phyloP scores from a whole-genome alignment of 2,113 vertebrate genomes.

The Pterocles gutturalis region DNA sequence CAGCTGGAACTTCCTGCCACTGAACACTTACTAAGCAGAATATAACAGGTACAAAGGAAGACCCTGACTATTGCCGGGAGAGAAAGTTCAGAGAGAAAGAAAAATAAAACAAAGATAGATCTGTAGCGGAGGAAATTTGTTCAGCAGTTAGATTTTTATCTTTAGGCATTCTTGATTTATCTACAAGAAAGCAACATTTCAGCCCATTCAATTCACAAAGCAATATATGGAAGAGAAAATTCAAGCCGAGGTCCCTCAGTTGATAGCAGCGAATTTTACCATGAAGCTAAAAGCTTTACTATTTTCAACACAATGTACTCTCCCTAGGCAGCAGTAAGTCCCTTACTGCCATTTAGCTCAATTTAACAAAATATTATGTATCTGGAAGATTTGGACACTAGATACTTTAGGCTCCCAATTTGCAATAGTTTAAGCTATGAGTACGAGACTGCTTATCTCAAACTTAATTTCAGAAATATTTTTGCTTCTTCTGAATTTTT shows the following conservation, averaged over 20 bases:
- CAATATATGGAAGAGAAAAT: background rate
- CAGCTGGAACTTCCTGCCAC: background rate
- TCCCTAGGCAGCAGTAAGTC: background rate
- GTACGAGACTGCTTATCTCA: background rate
- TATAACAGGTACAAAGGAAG: background rate
- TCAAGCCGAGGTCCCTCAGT: background rate
- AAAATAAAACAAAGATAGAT: background rate
- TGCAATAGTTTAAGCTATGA: background rate
- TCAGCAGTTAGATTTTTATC: background rate
- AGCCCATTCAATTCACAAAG: background rate
- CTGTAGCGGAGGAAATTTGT: background rate
- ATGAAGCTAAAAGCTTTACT: background rate
- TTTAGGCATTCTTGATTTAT: no score
- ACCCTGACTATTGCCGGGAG: background rate
- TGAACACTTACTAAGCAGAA: background rate
- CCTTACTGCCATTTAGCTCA: background rate
- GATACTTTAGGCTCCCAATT: background rate
- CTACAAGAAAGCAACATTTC: background rate
- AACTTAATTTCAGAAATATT: background rate
- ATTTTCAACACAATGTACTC: background rate
- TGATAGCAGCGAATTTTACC: background rate
- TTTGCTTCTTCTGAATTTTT: background rate
- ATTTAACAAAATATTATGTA: background rate
- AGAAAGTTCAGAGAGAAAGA: background rate
- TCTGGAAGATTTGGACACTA: background rate